A percentile compares a stretch with the other conserved stretches of the same genome.
Evolutionary conservation across 2,113 vertebrate species (phyloP).

Genomic region (Petroica traversi): DNA sequence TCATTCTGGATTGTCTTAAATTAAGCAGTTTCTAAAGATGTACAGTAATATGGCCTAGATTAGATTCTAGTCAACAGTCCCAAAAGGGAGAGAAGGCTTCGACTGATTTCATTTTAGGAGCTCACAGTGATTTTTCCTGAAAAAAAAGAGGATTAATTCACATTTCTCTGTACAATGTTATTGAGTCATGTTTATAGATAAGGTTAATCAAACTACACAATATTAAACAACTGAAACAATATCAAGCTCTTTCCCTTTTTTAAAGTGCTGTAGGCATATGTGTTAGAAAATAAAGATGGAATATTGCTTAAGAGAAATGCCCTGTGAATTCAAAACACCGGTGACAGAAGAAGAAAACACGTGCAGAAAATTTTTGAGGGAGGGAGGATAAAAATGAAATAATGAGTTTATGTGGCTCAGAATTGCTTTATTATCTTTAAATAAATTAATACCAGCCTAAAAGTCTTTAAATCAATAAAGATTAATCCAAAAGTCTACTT

Average conservation of each 20-base stretch:
- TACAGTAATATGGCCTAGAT: neutral
- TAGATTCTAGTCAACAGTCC: neutral
- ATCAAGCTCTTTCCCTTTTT: neutral
- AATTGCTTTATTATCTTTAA: neutral
- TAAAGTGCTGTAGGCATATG: neutral
- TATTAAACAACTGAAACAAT: neutral
- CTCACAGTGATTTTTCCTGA: neutral
- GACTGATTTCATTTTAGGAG: neutral
- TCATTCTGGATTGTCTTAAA: neutral
- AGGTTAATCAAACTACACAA: neutral
- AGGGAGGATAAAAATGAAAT: neutral
- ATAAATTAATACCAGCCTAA: neutral
- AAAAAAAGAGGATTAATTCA: neutral
- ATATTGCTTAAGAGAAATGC: neutral
- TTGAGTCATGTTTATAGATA: neutral
- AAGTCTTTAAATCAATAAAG: neutral
- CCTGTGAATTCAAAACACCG: neutral
- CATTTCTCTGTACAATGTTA: neutral
- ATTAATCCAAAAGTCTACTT: neutral
- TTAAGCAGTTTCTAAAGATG: neutral
- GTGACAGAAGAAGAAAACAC: neutral
- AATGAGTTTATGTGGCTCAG: neutral
- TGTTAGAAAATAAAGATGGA: neutral
- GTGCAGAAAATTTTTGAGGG: neutral
- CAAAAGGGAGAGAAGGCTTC: neutral